Evolutionary conservation across 1,140 invertebrate species (phyloP).

Genomic region (Globodera ellingtonae): DNA sequence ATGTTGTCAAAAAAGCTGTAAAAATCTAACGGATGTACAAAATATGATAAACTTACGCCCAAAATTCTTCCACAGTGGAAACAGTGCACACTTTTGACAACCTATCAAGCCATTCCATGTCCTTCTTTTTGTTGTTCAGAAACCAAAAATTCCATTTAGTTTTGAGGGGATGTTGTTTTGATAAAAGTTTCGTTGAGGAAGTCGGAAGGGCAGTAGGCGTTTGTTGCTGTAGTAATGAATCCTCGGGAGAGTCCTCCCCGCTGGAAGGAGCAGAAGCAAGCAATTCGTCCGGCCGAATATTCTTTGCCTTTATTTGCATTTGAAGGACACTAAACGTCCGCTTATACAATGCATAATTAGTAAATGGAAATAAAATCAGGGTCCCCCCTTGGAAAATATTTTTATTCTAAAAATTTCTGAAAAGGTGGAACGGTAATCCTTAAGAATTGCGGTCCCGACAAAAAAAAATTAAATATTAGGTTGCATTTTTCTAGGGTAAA

Average conservation of each 20-base stretch:
- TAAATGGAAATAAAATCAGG: no score
- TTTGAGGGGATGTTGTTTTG: conserved; percentile 79
- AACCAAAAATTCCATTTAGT: conserved; percentile 97
- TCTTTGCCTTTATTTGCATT: no score
- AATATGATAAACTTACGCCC: conserved; percentile 76
- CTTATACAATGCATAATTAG: no score
- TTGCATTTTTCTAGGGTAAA: no score
- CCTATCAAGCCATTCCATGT: conserved; percentile 87
- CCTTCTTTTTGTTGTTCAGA: conserved; percentile 82
- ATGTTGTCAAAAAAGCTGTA: conserved; percentile 69
- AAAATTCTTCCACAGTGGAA: conserved; percentile 96
- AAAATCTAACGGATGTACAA: conserved; percentile 72
- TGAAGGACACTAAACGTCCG: no score
- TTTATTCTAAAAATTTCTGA: no score
- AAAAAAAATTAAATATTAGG: no score
- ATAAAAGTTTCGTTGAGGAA: not conserved
- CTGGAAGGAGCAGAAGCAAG: not conserved
- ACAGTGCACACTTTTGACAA: conserved; percentile 88
- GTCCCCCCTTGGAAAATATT: no score
- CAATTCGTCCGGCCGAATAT: not conserved
- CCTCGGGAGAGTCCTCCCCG: not conserved
- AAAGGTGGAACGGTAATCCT: no score
- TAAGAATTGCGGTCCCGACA: no score
- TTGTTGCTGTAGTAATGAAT: conserved; percentile 7
- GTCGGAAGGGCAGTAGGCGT: not conserved